Base-by-base conservation (phyloP, 2,797 vertebrate species). In the Sebastiscus tertius region DNA sequence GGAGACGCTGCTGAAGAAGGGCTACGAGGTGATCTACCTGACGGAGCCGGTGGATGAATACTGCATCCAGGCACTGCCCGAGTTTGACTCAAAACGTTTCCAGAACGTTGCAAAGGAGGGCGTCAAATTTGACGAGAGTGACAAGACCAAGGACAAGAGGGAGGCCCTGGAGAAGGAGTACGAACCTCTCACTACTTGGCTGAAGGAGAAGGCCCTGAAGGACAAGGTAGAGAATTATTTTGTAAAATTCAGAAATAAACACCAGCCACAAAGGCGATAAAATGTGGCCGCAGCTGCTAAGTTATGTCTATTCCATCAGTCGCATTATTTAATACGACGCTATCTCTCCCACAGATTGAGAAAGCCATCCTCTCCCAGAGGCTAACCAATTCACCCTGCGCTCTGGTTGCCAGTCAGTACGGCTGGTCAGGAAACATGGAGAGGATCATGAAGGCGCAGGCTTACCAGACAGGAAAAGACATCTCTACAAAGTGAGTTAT, bases 361-460 rank as follows among this genome's bases (percentile, higher is more conserved):
- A 99, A 99, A 94, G 98, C 98, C 2, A 74, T 99, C 56, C 87
- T 99, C 1, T 99, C 98, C 46, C 98, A 99, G 90, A 97, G 99
- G 76, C 93, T 99, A 69, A 99, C 97, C 0, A 93, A 97, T 26
- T 99, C 98, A 6, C 99, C 98, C 0, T 99, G 98, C 68, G 98
- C 98, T 56, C 92, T 99, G 66, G 97, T 99, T 65, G 98, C 99
- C 77, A 99, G 98, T 93, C 98, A 99, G 90, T 99, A 99, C 0
- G 99, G 99, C 58, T 99, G 99, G 98, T 99, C 98, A 79, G 98
- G 98, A 81, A 99, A 99, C 94, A 99, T 99, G 99, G 98, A 99
- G 93, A 96, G 99, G 85, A 99, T 99, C 89, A 99, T 99, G 99
- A 99, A 99, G 91, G 99, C 99, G 54, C 98, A 99, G 73, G 98